Base-by-base conservation (phyloP, 2,113 vertebrate genomes). In the Salvator merianae region DNA sequence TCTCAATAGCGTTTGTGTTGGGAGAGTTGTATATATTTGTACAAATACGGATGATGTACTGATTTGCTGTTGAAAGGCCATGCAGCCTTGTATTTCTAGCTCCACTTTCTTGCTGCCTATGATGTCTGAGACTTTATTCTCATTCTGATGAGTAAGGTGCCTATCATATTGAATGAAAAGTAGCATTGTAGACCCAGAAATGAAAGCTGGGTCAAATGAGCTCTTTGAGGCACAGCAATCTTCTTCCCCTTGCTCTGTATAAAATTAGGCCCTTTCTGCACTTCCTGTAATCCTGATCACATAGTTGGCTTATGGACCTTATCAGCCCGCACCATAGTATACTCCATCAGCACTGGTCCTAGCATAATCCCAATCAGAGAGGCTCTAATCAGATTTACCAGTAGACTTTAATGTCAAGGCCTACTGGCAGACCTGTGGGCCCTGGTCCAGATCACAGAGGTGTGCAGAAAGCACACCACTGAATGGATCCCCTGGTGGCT, bases 71-170 rank as follows among this genome's bases (percentile, higher is more conserved):
- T 93, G 90, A 88, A 77, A 89, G 77, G 79, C 71, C 71, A 85
- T 90, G 86, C 71, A 84, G 62, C 79, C 78, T 26, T 66, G 73
- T 73, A 26, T 63, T 63, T 84, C 26, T 30, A 86, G 74, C 62
- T 88, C 77, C 66, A 86, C 47, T 79, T 87, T 34, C 90, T 86
- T 90, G 84, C 78, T 89, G 83, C 82, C 26, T 86, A 84, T 62
- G 89, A 43, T 89, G 84, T 82, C 26, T 87, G 84, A 62, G 89
- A 50, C 50, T 88, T 93, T 90, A 79, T 69, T 77, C 86, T 91
- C 87, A 77, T 84, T 81, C 62, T 85, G 80, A 84, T 91, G 85
- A 87, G 73, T 78, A 77, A 81, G 74, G 71, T 85, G 88, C 87
- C 91, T 90, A 92, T 91, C 74, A 77, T 18, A 22, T 13, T 38